Percentiles rank a stretch among this genome's conserved stretches.
Evolutionary conservation across 1,140 invertebrate genomes (phyloP).

Genomic region (Papilio xuthus): DNA sequence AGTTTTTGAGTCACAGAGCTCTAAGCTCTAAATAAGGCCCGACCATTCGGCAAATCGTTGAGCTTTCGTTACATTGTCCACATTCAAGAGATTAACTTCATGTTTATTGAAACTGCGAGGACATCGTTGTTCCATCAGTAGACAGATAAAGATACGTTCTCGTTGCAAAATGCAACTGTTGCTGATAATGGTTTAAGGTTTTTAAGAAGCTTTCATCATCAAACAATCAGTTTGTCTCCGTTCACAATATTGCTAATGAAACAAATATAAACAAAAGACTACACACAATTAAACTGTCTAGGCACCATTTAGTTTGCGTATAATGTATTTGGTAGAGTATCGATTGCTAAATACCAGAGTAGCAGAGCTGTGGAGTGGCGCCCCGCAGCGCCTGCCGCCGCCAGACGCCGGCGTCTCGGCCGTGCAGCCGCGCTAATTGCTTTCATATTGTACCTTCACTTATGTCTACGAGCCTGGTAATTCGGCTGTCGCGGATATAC

Average conservation of each 20-base stretch:
- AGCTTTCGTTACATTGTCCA: conserved; percentile 12
- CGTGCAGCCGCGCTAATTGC: conserved; percentile 51
- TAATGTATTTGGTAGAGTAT: conserved; percentile 36
- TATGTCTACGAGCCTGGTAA: conserved; percentile 48
- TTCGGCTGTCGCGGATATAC: conserved; percentile 41
- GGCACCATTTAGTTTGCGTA: not conserved
- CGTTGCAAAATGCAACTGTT: no score
- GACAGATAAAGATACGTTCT: not conserved
- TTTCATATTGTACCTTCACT: conserved; percentile 42
- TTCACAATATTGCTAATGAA: not conserved
- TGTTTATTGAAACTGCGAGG: conserved; percentile 10
- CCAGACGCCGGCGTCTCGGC: conserved; percentile 46
- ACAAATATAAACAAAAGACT: not conserved
- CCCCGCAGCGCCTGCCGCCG: conserved; percentile 52
- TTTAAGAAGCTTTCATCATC: not conserved
- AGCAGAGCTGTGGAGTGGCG: conserved; percentile 46
- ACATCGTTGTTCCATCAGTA: not conserved
- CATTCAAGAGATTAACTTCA: conserved; percentile 1
- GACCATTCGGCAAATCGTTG: conserved; percentile 10
- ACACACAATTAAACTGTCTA: not conserved
- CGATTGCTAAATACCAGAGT: conserved; percentile 44
- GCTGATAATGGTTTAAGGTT: no score
- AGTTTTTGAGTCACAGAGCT: conserved; percentile 61
- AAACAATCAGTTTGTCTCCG: not conserved
- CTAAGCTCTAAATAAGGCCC: conserved; percentile 39